phyloP scores from a whole-genome alignment of 2,888 invertebrate species.

The Rosalia funebris region DNA sequence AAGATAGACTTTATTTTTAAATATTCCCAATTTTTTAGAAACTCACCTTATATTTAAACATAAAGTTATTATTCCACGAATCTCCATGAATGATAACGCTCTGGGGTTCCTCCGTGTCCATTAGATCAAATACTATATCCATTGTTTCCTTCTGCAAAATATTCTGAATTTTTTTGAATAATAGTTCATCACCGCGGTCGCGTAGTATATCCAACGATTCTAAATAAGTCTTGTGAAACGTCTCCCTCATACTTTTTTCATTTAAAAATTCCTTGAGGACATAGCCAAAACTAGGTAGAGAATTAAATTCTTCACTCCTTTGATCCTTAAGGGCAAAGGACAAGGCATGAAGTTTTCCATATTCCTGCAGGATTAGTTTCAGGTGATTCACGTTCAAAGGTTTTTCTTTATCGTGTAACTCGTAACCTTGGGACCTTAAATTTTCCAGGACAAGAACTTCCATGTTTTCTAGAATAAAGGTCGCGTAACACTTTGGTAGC shows the following conservation, averaged over 20 bases:
- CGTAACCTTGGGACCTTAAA: conserved; percentile 35
- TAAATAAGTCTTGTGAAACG: background rate
- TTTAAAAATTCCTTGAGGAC: background rate
- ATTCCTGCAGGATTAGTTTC: conserved; percentile 31
- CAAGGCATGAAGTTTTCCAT: conserved; percentile 41
- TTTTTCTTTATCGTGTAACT: conserved; percentile 32
- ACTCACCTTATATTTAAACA: conserved; percentile 45
- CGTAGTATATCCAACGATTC: conserved; percentile 14
- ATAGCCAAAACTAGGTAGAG: background rate
- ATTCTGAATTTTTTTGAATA: conserved; percentile 27
- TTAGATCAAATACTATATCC: conserved; percentile 12
- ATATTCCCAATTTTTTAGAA: too few relatives aligned
- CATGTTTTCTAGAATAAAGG: conserved; percentile 22
- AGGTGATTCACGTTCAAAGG: conserved; percentile 38
- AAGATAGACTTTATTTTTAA: too few relatives aligned
- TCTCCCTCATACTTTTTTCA: background rate
- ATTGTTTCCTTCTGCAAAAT: conserved; percentile 9
- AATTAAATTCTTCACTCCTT: conserved; percentile 25
- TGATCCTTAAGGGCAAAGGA: conserved; percentile 41
- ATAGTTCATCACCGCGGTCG: conserved; percentile 17
- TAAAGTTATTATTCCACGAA: conserved; percentile 42
- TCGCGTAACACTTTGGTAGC: conserved; percentile 38
- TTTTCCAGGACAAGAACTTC: conserved; percentile 40
- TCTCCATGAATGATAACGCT: conserved; percentile 43
- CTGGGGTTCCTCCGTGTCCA: conserved; percentile 24